These are phyloP conservation scores for Prinia subflava DNA, from an alignment of 2,113 vertebrate species.

Conservation along the genomic window DNA sequence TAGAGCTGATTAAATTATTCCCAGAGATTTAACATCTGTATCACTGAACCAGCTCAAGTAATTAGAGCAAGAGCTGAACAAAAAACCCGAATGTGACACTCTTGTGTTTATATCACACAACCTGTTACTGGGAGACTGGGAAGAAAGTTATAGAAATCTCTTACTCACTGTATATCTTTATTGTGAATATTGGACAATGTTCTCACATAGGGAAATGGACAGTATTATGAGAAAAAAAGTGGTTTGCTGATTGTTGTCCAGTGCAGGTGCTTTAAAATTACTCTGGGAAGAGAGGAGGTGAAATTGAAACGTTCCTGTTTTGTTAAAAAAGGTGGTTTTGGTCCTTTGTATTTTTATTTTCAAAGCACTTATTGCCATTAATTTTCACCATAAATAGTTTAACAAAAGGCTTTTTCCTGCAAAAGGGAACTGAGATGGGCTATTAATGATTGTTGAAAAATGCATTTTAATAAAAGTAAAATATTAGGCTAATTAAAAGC, in stretches of 20 bases:
- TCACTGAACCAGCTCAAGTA: background rate
- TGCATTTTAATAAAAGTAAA: background rate
- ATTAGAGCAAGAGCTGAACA: background rate
- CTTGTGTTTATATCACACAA: background rate
- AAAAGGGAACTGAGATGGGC: background rate
- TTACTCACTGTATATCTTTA: background rate
- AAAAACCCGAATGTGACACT: background rate
- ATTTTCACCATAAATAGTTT: background rate
- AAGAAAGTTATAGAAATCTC: background rate
- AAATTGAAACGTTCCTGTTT: background rate
- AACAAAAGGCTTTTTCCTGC: background rate
- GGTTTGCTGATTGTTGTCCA: background rate
- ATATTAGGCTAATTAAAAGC: background rate
- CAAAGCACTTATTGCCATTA: background rate
- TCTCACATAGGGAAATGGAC: background rate
- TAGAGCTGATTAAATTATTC: background rate
- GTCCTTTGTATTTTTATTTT: background rate
- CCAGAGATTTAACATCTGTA: background rate
- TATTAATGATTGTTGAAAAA: background rate
- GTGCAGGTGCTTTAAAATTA: background rate
- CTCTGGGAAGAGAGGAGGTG: background rate
- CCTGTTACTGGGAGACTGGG: background rate
- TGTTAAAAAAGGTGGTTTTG: background rate
- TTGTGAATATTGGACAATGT: background rate
- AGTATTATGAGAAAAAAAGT: background rate